Evolutionary conservation across 2,888 invertebrate species (phyloP).

Genomic region (Eupeodes luniger): DNA sequence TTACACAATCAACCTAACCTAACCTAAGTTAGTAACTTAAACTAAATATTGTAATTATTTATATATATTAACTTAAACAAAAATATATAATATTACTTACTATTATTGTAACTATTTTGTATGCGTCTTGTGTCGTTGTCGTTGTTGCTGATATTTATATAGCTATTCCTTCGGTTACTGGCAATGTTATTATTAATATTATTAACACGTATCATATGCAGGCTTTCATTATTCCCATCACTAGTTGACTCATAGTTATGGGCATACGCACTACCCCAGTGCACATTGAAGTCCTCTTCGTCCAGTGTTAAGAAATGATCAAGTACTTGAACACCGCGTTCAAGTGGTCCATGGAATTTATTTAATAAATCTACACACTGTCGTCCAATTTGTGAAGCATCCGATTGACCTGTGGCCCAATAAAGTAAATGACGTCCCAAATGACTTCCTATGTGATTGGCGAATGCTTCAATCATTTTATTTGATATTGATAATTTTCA

Average conservation of each 20-base stretch:
- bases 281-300: constrained; percentile 83
- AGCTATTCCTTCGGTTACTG: constrained; percentile 43
- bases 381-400: constrained; percentile 86
- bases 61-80: background rate
- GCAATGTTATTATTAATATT: constrained; percentile 59
- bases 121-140: constrained; percentile 58
- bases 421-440: constrained; percentile 86
- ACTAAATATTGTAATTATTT: constrained; percentile 3
- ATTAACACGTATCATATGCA: constrained; percentile 77
- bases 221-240: constrained; percentile 78
- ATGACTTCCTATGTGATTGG: constrained; percentile 83
- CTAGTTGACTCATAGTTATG: constrained; percentile 80
- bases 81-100: constrained; percentile 44
- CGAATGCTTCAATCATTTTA: constrained; percentile 84
- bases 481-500: constrained; percentile 71
- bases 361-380: constrained; percentile 86
- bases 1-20: constrained; percentile 4
- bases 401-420: constrained; percentile 87
- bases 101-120: constrained; percentile 70
- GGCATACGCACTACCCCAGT: constrained; percentile 82
- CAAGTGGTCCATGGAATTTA: constrained; percentile 84
- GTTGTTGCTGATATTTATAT: constrained; percentile 56
- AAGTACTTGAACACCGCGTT: constrained; percentile 86
- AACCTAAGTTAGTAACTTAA: background rate
- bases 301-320: constrained; percentile 88